A percentile compares a stretch with the other conserved stretches of the same genome.
Evolutionary conservation across 2,888 invertebrate species (phyloP).

Genomic region (Apotomis capreana): DNA sequence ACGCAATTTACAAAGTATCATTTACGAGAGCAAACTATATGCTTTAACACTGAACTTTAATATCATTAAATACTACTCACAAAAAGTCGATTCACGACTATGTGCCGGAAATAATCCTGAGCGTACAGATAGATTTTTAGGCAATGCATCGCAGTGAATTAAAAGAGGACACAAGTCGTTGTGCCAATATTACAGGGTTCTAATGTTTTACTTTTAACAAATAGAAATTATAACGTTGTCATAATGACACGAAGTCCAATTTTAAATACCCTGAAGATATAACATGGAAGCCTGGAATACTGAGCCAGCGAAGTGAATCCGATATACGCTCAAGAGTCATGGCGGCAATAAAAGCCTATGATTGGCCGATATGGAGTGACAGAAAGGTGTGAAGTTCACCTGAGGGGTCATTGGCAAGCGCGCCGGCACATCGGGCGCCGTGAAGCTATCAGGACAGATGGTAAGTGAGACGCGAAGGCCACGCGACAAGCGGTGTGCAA

Average conservation of each 20-base stretch:
- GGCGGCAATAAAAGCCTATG: constrained; percentile 17
- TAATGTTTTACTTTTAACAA: no score
- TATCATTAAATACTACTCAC: constrained; percentile 6
- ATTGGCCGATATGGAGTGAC: constrained; percentile 23
- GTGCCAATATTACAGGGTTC: no score
- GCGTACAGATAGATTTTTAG: not conserved
- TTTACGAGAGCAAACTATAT: constrained; percentile 5
- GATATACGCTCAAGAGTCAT: constrained; percentile 9
- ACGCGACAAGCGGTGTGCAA: constrained; percentile 41
- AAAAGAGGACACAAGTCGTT: not conserved
- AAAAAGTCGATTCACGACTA: constrained; percentile 1
- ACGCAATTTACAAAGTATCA: constrained; percentile 7
- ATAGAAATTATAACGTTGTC: no score
- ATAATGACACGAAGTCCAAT: no score
- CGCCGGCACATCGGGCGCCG: constrained; percentile 40
- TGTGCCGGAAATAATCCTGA: constrained; percentile 8
- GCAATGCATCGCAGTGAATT: not conserved
- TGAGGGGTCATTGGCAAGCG: constrained; percentile 42
- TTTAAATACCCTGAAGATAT: no score
- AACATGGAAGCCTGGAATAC: no score
- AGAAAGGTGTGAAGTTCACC: constrained; percentile 40
- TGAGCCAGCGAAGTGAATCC: not conserved
- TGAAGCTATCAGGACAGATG: constrained; percentile 42
- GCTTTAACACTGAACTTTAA: not conserved
- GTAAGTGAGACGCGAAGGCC: constrained; percentile 41